Conservation (phyloP, 2,797 vertebrate species). For the Apogon hyalosoma region DNA sequence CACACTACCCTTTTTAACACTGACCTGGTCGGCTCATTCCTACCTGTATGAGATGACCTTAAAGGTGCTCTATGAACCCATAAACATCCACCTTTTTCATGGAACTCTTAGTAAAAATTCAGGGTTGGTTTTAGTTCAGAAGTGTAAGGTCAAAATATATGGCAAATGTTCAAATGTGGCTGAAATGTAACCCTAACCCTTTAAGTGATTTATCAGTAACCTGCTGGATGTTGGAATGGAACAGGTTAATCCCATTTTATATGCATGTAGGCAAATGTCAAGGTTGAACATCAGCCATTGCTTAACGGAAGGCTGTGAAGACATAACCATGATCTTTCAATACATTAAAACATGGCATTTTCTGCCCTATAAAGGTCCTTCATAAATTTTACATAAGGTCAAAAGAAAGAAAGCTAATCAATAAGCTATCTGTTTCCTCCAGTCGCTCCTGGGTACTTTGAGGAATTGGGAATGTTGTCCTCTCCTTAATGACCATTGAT, state of each 20-base stretch:
- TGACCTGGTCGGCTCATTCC: conserved; percentile 9
- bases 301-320: not conserved
- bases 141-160: no score
- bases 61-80: not conserved
- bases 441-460: conserved; percentile 36
- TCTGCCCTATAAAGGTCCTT: not conserved
- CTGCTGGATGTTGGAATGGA: no score
- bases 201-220: no score
- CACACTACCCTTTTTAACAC: conserved; percentile 20
- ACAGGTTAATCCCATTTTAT: no score
- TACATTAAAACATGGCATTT: conserved; percentile 15
- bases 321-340: conserved; percentile 28
- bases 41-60: conserved; percentile 1
- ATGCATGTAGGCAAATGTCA: not conserved
- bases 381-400: conserved; percentile 43
- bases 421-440: conserved; percentile 39
- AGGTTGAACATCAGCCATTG: conserved; percentile 3
- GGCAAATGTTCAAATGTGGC: no score
- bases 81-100: no score
- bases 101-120: no score
- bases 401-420: conserved; percentile 48
- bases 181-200: no score
- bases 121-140: no score
- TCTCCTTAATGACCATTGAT: conserved; percentile 55
- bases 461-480: conserved; percentile 45